Conservation (phyloP, 30 jellyfish, hydroid and myxozoan species). For the Clytia hemisphaerica region DNA sequence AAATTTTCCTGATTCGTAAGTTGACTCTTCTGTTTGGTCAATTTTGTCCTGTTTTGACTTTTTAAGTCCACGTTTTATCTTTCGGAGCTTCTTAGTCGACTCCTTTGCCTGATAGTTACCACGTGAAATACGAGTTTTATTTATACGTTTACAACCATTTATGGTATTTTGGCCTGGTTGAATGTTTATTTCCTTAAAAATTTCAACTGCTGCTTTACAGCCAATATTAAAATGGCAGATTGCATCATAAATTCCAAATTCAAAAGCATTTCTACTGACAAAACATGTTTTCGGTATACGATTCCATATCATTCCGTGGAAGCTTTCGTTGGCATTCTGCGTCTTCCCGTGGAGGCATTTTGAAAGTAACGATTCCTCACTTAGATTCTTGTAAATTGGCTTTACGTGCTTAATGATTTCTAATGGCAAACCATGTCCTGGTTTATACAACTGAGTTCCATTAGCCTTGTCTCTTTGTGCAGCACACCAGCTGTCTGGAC, state of each 20-base stretch:
- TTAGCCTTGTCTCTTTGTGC: slow-evolving; percentile 34
- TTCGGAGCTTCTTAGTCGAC: slow-evolving; percentile 5
- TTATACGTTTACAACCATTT: slow-evolving; percentile 9
- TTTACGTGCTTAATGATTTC: slow-evolving; percentile 2
- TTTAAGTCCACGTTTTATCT: slow-evolving; percentile 14
- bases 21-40: background rate
- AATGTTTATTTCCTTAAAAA: background rate
- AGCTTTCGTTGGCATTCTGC: slow-evolving; percentile 32
- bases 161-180: background rate
- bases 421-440: slow-evolving; percentile 23
- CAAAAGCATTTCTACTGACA: background rate
- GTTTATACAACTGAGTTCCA: slow-evolving; percentile 13
- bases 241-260: slow-evolving; percentile 32
- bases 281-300: slow-evolving; percentile 28
- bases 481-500: slow-evolving; percentile 42
- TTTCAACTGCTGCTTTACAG: slow-evolving; percentile 7
- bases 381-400: slow-evolving; percentile 28
- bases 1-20: background rate
- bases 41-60: background rate
- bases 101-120: background rate
- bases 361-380: background rate
- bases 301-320: slow-evolving; percentile 30
- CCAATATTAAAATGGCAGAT: slow-evolving; percentile 28
- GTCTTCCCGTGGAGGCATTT: slow-evolving; percentile 45
- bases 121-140: background rate